Base-by-base conservation (phyloP, 2,113 vertebrate species). In the Pan paniscus region DNA sequence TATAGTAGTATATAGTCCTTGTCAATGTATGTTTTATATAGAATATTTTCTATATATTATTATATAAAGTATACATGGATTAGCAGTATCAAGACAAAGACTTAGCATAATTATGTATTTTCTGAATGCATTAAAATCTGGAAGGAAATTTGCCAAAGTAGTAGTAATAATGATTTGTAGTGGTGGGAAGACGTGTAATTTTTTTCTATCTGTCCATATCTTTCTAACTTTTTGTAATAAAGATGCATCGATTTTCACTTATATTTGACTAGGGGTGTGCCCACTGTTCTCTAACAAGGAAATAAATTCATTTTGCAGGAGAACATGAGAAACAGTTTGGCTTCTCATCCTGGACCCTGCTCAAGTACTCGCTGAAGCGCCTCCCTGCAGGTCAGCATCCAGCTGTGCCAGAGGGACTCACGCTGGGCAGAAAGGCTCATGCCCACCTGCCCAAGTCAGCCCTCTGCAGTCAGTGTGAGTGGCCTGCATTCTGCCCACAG, bases 161-260 rank as follows among this genome's bases (percentile, higher is more conserved):
- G 73, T 91, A 94, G 95, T n/a, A 80, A 22, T 61, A 80, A 94
- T 43, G 48, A 94, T 61, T 82, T 92, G 30, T 67, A 76, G 68
- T 55, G 38, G 22, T 35, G 2, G 59, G 68, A 57, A 95, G 23
- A 38, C 68, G 35, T 13, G 22, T 40, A 23, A 78, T n/a, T 73
- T 48, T 94, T 96, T 61, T 27, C 82, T 81, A 40, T 11, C 4
- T 70, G 38, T 40, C 17, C 35, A 75, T 55, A 75, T 78, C 78
- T 93, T 96, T 87, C 67, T 59, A 35, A 78, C 48, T 57, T 72
- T 61, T 64, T 84, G 30, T 95, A 94, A 87, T 85, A 59, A 93
- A 81, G 50, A 88, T 48, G 67, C 57, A 82, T 32, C 35, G 32
- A 93, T 85, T 96, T 87, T 91, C 38, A 89, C 35, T 86, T 89